Base-by-base conservation (phyloP, 2,797 vertebrate species). In the Esox masquinongy region DNA sequence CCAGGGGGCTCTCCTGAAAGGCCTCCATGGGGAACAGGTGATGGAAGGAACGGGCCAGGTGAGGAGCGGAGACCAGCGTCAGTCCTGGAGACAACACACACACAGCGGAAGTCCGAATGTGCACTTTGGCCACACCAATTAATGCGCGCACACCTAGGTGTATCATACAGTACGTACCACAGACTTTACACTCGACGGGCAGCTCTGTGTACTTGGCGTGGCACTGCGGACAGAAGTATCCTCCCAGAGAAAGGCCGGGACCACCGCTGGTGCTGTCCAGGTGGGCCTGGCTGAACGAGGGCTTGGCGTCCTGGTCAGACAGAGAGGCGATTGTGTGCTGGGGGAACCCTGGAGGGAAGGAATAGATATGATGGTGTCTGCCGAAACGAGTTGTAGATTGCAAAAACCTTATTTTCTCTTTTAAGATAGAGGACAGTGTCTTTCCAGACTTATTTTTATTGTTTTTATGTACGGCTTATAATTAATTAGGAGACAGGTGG, bases 121-220 rank as follows among this genome's bases (percentile, higher is more conserved):
- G 12, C 17, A 26, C 69, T 29, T 6, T n/a, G 51, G 51, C n/a
- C 51, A 56, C n/a, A 19, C 24, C 56, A 66, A 34, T 34, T 2
- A 16, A 66, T 34, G 29, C 15, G 11, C 43, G 6, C 43, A 49
- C 43, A 12, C 43, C 9, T 14, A 47, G 43, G 43, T 11, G 43
- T 47, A 47, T 14, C 43, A 61, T 2, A 24, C 56, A 24, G 15
- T 17, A 95, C 97, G 66, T 92, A 99, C 98, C 97, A 80, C 98
- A 99, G 77, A 99, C 92, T 95, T 96, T 99, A 90, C 98, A 99
- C 88, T 99, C 98, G 79, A 99, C 97, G 0, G 98, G 98, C 73
- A 99, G 95, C 78, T 99, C 97, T 4, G 92, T 94, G 91, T 99
- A 99, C 84, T 99, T 99, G 67, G 95, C 95, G 77, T 95, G 94